Evolutionary conservation across 2,797 vertebrate genomes (phyloP).

Genomic region (Pyrocephalus nanus): DNA sequence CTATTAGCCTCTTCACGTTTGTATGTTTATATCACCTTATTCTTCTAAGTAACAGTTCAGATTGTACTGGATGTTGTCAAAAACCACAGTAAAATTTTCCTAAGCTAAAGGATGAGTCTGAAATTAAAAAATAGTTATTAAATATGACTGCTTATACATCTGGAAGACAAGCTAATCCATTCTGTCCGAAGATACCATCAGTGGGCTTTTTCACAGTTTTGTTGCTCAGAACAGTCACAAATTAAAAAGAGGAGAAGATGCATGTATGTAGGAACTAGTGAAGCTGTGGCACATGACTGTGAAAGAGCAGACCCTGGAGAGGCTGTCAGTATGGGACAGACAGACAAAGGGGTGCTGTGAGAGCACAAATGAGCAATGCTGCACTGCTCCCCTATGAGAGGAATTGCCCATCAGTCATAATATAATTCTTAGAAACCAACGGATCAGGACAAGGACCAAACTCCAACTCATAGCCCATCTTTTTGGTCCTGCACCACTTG

Average conservation of each 20-base stretch:
- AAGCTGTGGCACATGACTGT: fast-evolving
- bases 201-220: neutral
- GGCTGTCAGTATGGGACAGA: neutral
- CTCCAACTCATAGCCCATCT: neutral
- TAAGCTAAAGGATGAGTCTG: neutral
- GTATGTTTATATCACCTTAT: neutral
- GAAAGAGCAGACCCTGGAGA: neutral
- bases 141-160: neutral
- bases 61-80: neutral
- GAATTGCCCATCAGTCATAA: neutral
- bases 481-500: neutral
- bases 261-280: fast-evolving
- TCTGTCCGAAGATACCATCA: neutral
- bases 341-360: neutral
- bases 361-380: neutral
- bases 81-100: neutral
- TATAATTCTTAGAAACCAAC: neutral
- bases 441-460: neutral
- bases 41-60: neutral
- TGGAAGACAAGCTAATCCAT: neutral
- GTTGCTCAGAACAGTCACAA: neutral
- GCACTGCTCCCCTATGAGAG: neutral
- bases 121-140: neutral
- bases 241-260: neutral
- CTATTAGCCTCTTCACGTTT: neutral